Evolutionary conservation across 2,113 vertebrate genomes (phyloP).

Genomic region (Melanostigma gelatinosum): DNA sequence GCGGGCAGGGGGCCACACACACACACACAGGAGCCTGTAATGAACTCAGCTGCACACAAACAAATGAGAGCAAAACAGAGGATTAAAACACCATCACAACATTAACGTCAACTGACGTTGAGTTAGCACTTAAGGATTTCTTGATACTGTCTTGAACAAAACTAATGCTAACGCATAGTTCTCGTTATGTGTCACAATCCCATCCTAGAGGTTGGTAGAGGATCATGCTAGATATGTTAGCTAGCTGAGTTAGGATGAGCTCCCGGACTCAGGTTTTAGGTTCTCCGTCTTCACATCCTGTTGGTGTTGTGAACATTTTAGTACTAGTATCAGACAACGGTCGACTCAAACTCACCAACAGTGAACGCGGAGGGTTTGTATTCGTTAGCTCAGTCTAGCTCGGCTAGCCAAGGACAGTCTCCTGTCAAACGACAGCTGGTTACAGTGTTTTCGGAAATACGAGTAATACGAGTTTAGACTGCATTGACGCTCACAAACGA

Average conservation of each 20-base stretch:
- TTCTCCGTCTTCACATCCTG: not conserved
- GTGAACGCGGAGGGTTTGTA: not conserved
- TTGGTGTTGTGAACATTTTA: not conserved
- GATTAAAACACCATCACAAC: not conserved
- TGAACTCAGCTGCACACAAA: conserved; percentile 7
- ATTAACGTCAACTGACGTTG: not conserved
- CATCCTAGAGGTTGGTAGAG: not conserved
- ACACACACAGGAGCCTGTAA: conserved; percentile 20
- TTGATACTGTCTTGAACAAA: not conserved
- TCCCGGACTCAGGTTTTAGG: not conserved
- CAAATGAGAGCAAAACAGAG: not conserved
- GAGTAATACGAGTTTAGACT: accelerated
- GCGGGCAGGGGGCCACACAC: not conserved
- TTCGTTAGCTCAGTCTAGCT: conserved; percentile 28
- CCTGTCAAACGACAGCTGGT: conserved; percentile 39
- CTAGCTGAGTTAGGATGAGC: conserved; percentile 23
- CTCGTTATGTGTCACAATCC: no score
- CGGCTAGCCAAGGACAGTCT: conserved; percentile 59
- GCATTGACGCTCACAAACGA: not conserved
- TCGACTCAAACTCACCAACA: conserved; percentile 57
- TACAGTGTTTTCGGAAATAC: conserved; percentile 28
- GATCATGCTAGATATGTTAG: conserved; percentile 43
- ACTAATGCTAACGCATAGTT: not conserved
- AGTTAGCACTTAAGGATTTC: not conserved
- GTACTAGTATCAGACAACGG: not conserved